Conservation (phyloP, 2,113 vertebrate genomes). For the Nanorana parkeri region DNA sequence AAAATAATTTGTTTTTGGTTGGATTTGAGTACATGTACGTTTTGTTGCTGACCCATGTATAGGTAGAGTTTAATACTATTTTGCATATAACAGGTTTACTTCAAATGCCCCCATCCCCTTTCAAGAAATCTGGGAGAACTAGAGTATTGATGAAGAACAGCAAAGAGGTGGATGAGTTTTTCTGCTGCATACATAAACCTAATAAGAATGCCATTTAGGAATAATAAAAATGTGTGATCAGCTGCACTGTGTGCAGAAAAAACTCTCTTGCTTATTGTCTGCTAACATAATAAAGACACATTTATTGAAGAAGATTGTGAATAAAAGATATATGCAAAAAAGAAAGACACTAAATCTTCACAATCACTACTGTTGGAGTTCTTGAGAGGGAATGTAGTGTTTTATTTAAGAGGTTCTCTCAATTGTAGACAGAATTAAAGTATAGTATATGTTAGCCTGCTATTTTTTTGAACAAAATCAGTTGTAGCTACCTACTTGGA, state of each 20-base stretch:
- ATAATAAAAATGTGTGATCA: constrained; percentile 12
- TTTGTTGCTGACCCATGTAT: too few relatives aligned
- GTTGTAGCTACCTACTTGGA: too few relatives aligned
- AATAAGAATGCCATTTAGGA: constrained; percentile 36
- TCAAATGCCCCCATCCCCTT: too few relatives aligned
- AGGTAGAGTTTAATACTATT: too few relatives aligned
- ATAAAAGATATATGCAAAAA: background rate
- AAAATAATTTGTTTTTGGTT: too few relatives aligned
- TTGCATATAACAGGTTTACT: too few relatives aligned
- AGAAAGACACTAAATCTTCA: background rate
- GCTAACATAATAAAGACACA: constrained; percentile 11
- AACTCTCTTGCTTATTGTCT: constrained; percentile 6
- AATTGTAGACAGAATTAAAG: too few relatives aligned
- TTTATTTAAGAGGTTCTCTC: background rate
- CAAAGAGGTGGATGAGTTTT: background rate
- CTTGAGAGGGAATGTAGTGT: background rate
- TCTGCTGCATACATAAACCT: background rate
- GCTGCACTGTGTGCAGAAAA: constrained; percentile 2
- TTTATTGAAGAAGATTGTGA: constrained; percentile 2
- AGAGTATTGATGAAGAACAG: background rate
- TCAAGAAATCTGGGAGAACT: too few relatives aligned
- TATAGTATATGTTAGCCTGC: too few relatives aligned
- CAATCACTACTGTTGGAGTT: background rate
- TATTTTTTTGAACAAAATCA: too few relatives aligned
- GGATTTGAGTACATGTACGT: too few relatives aligned